Evolutionary conservation across 2,888 invertebrate genomes (phyloP), one percentile per base, ranked within the genome.

Genomic region (Eupsilia transversa): DNA sequence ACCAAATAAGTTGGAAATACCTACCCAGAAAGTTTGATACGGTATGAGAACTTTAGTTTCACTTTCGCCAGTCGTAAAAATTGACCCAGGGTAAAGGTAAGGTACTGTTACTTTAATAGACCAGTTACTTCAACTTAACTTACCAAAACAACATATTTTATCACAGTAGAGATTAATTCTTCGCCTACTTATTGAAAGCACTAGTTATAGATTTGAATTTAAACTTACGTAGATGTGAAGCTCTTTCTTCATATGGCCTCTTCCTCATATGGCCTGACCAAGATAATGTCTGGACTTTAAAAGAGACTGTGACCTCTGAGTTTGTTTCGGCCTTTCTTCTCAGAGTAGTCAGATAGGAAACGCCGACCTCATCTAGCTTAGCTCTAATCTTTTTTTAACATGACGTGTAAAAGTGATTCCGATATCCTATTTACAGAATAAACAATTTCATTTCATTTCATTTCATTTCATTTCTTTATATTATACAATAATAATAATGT

Each of bases 51-150:
- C 10, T 49, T 59, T 46, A 33, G 52, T 60, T 72, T 52, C 43
- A 54, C 64, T 64, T 72, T 72, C 54, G 0, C 43, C 10, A 30
- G n/a, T 9, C 38, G 43, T 64, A 54, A 79, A 72, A 57, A 17
- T 72, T 57, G 10, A 72, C 56, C 33, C 27, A 76, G 30, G 46
- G 3, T 23, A 49, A 33, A 70, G 46, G 61, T 61, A 7, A 43
- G 23, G 9, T 33, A 35, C 10, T 43, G 17, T 49, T 49, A 49
- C 27, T 33, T 35, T 17, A 33, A 61, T 23, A 30, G 0, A 78
- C 7, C 23, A 60, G 20, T 54, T 23, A 38, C 23, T 14, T n/a
- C 66, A 20, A 35, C 23, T 41, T 17, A 41, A 14, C 20, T 30
- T 14, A 23, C 17, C 9, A 33, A 27, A 38, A 60, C 10, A 10